phyloP scores from a whole-genome alignment of 2,797 vertebrate genomes.

The Malurus splendens region DNA sequence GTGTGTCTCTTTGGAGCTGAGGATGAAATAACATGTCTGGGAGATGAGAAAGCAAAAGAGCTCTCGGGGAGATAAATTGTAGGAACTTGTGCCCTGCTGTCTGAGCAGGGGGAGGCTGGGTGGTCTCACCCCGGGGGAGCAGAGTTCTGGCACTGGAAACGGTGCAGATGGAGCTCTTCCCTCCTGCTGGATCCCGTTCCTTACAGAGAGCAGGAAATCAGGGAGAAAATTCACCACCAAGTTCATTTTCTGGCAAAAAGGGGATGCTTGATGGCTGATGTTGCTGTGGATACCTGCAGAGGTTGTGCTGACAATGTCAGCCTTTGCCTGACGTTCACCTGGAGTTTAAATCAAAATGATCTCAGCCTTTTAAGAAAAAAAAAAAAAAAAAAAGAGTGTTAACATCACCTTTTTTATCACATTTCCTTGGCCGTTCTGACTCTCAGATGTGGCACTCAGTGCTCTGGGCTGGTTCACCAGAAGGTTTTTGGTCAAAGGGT shows the following conservation, averaged over 20 bases:
- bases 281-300: accelerated
- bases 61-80: neutral
- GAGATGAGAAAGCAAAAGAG: neutral
- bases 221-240: neutral
- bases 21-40: slow-evolving; percentile 23
- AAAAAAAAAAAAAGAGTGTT: neutral
- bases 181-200: neutral
- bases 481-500: neutral
- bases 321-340: neutral
- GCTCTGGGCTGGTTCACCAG: neutral
- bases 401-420: accelerated
- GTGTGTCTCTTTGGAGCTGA: neutral
- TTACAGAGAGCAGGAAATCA: neutral
- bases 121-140: neutral
- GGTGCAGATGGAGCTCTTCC: neutral
- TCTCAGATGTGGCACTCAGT: neutral
- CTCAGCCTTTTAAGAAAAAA: neutral
- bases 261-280: neutral
- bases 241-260: neutral
- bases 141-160: neutral
- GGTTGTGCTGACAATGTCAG: neutral
- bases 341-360: neutral
- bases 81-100: neutral
- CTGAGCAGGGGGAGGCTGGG: neutral
- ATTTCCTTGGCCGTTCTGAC: neutral